Evolutionary conservation across 2,797 vertebrate genomes (phyloP), one percentile per base, ranked within the genome.

Genomic region (Poecilia picta): DNA sequence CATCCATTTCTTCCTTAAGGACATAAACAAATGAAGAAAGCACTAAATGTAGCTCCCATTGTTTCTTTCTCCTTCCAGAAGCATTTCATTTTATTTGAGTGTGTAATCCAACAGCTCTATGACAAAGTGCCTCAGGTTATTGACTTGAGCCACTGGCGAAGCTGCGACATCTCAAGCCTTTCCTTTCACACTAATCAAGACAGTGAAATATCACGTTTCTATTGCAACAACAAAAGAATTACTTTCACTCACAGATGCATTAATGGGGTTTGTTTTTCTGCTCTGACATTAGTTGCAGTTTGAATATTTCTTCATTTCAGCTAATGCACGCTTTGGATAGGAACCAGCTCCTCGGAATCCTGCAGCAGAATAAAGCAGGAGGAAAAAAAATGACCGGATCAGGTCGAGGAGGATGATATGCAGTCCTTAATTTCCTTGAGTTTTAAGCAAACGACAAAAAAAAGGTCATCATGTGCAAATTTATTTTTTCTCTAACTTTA

Each of bases 281-380:
- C 39, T 43, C 41, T 70, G 66, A 70, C 66, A 43, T 70, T n/a
- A 70, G 66, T 43, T n/a, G 66, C 10, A 70, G 23, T 70, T 70
- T 70, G 39, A 43, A 25, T 70, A 43, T 66, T 15, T 1, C 41
- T 74, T 77, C 47, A 79, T 75, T 75, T 72, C 23, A 62, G 11
- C 45, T 7, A 46, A 62, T 41, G 13, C 62, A 25, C 45, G n/a
- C 70, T 53, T 75, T 23, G 18, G 51, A 59, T 36, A n/a, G 23
- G 23, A 13, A 70, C 66, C 66, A 70, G 66, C 66, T 70, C 39
- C 39, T 70, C 1, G 66, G 39, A 43, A n/a, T 5, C 66, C 66
- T 43, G 4, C 36, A 70, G 66, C 39, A 43, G 39, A 25, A 70
- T 43, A 6, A 70, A 70, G n/a, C 11, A 43, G 20, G 20, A 39